These are phyloP conservation scores for Heterotis niloticus DNA, from an alignment of 2,113 vertebrate genomes.

Conservation along the genomic window DNA sequence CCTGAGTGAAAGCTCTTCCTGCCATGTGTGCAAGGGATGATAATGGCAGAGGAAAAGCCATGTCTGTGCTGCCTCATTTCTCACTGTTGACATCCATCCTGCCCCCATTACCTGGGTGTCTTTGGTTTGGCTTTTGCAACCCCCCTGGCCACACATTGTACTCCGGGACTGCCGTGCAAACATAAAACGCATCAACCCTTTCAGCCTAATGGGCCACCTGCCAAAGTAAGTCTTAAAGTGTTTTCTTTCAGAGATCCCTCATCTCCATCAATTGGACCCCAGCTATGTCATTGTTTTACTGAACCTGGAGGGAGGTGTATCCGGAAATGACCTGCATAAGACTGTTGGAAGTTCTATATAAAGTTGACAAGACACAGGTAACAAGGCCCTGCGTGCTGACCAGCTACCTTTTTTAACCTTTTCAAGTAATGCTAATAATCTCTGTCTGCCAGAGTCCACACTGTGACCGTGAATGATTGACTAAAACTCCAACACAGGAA, in stretches of 20 bases:
- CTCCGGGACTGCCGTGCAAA: constrained; percentile 7
- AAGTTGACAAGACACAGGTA: constrained; percentile 15
- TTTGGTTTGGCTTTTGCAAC: not conserved
- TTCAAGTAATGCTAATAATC: constrained; percentile 56
- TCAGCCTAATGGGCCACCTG: constrained; percentile 24
- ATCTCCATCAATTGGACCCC: not conserved
- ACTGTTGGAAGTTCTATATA: not conserved
- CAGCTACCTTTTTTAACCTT: constrained; percentile 24
- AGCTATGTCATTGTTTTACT: not conserved
- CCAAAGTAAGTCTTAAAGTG: not conserved
- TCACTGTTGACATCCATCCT: not conserved
- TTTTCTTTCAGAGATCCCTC: not conserved
- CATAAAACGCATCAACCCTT: not conserved
- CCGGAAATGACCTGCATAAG: not conserved
- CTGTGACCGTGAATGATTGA: constrained; percentile 56
- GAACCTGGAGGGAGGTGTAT: not conserved
- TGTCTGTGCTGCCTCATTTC: not conserved
- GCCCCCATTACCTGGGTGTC: constrained; percentile 13
- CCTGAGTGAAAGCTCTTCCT: too few relatives aligned
- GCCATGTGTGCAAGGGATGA: not conserved
- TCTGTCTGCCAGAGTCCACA: constrained; percentile 24
- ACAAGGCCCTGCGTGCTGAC: not conserved
- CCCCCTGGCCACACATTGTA: not conserved
- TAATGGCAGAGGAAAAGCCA: not conserved
- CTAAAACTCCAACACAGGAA: constrained; percentile 20